Base-by-base conservation (phyloP, 2,113 vertebrate species). In the Dascyllus trimaculatus region DNA sequence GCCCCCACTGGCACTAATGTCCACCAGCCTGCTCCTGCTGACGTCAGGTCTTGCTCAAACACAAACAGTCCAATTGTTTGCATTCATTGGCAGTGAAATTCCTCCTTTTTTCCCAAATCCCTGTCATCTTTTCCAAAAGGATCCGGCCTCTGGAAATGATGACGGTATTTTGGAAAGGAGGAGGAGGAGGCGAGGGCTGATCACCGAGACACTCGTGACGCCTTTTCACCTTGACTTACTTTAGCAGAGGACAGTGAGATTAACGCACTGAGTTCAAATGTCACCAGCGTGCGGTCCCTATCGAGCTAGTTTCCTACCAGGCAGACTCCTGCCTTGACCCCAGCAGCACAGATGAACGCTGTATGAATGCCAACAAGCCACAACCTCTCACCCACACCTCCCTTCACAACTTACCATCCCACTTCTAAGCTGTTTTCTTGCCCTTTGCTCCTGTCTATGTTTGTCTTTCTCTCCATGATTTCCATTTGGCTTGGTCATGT, bases 391-490 rank as follows among this genome's bases (percentile, higher is more conserved):
- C 75, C 71, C 69, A 67, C 69, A 63, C 54, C 35, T 38, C 53
- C 43, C 43, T 70, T 57, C 78, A 71, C 84, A 58, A 45, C 48
- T 74, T 62, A 48, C 25, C 71, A 49, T 26, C 72, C 29, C 60
- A 52, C 80, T 68, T 85, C 71, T 58, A 58, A 56, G 67, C 80
- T 85, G 75, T 90, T 88, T 88, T 89, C 78, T 63, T 78, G 82
- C 74, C 85, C 88, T 91, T 92, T 94, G 85, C 78, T 83, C 87
- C 65, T 11, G 2, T 69, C 66, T 43, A 24, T 88, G 85, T 92
- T 91, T 93, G 82, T 90, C 69, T 91, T 85, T 91, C 78, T 88
- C 68, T 77, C 78, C 74, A 86, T 91, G 76, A 82, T 89, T 88
- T 89, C 79, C 82, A 85, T 85, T 84, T 60, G 64, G 26, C 71